Base-by-base conservation (phyloP, 2,797 vertebrate genomes). In the Danio tinwini region DNA sequence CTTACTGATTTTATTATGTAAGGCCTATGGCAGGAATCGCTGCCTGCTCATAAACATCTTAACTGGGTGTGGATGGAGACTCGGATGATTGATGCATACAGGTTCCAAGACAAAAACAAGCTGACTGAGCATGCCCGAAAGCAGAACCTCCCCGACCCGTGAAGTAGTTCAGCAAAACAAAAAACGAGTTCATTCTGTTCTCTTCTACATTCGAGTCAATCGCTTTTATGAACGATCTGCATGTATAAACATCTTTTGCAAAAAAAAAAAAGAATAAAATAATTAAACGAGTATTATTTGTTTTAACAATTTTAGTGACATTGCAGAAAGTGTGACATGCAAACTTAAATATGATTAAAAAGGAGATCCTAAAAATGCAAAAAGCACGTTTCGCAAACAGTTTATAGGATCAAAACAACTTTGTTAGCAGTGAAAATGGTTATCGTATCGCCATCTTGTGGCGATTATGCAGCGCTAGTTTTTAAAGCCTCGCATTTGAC, bases 71-170 rank as follows among this genome's bases (percentile, higher is more conserved):
- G 91, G 90, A 91, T 85, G 88, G 78, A 50, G 81, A 86, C 69
- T 76, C 74, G 80, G 76, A 78, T 90, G 93, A 94, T 93, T 94
- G 93, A 93, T 93, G 89, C 91, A 91, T 93, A 87, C 92, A 93
- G 92, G 92, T 93, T 94, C 92, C 87, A 87, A 72, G 88, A 93
- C 89, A 90, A 94, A 94, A 94, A 94, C 92, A 93, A 91, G 87
- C 87, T 89, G 84, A 90, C 92, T 91, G 92, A 86, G 91, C 91
- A 93, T 92, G 92, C 87, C 83, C 87, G 68, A 87, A 87, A 81
- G 81, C 83, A 75, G 47, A 79, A 79, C 77, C 77, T 79, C 77
- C 77, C 86, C 82, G 80, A 47, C 29, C 29, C 82, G 70, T 82
- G 83, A 72, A 82, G 81, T 72, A 82, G 81, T 88, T 62, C 83